Base-by-base conservation (phyloP, 1,140 invertebrate genomes). In the Drosophila nannoptera region DNA sequence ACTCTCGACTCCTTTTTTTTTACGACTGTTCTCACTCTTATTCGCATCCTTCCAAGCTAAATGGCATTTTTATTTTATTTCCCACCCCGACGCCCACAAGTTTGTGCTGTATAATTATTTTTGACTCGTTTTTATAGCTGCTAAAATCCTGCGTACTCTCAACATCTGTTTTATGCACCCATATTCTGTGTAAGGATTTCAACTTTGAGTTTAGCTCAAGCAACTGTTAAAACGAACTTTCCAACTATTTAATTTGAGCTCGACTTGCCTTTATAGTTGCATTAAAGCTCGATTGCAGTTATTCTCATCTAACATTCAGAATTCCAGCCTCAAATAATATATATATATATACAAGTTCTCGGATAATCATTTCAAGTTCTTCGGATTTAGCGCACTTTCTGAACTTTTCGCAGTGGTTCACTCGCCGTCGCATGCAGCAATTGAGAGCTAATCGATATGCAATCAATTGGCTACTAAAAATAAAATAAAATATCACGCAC, bases 401-500 rank as follows among this genome's bases (percentile, higher is more conserved):
- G 61, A 16, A 22, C 50, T 38, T 9, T 12, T 58, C 40, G 53
- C n/a, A 29, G 8, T 52, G 36, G 52, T 64, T 63, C 48, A 40
- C 45, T 63, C 48, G 33, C 36, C 7, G 4, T 38, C 36, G 7
- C 8, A 54, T 33, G 43, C 22, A 22, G 32, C 54, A 61, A 56
- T 58, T 54, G 32, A 42, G 35, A 42, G 35, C 36, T 40, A 74
- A 84, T 83, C 81, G 80, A 83, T 83, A 69, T 65, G 75, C 69
- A 60, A 75, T 67, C 54, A 75, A 7, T 29, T 29, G 9, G 9
- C 9, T 38, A 62, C 66, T 68, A 73, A 68, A 68, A 65, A 78
- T 75, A 76, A 59, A 76, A 62, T 43, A 22, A 22, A 22, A 14
- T 46, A 50, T 49, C 55, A 83, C 80, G 77, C 80, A 83, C 46